Evolutionary conservation across 2,113 vertebrate species (phyloP).

Genomic region (Peromyscus polionotus): DNA sequence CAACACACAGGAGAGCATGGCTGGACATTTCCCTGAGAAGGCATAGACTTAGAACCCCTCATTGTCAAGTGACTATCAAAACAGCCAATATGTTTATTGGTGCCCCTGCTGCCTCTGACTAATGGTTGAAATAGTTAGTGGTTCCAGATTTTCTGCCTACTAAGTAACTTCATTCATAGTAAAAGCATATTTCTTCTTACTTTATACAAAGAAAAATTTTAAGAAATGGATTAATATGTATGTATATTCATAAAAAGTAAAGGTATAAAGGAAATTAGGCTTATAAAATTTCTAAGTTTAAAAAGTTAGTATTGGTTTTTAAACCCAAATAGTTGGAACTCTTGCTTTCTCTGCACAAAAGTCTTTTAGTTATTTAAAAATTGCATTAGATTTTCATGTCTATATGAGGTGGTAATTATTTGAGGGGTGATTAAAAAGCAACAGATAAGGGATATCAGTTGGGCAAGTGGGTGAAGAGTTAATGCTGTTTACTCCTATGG

Average conservation of each 20-base stretch:
- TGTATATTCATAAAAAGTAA: conserved; percentile 25
- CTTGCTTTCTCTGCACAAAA: conserved; percentile 53
- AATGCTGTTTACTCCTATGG: background rate
- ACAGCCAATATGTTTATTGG: conserved; percentile 3
- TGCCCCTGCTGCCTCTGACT: background rate
- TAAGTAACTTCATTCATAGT: conserved; percentile 31
- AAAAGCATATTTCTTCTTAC: conserved; percentile 39
- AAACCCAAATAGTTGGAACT: conserved; percentile 63
- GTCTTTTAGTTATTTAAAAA: conserved; percentile 57
- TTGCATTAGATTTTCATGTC: conserved; percentile 62
- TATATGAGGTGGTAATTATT: conserved; percentile 45
- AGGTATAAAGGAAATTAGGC: conserved; percentile 19
- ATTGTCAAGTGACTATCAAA: conserved; percentile 29
- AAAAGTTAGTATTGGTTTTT: conserved; percentile 54
- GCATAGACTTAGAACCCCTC: background rate
- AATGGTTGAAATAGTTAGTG: conserved; percentile 36
- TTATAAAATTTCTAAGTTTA: conserved; percentile 45
- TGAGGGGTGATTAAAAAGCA: conserved; percentile 40
- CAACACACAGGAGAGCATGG: background rate
- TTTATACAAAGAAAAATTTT: conserved; percentile 37
- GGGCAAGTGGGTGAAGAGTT: background rate
- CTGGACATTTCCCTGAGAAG: conserved; percentile 19
- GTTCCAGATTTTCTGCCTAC: conserved; percentile 42
- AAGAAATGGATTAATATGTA: background rate
- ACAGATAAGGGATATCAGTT: background rate